phyloP scores from a whole-genome alignment of 2,113 vertebrate genomes.

The Limanda limanda region DNA sequence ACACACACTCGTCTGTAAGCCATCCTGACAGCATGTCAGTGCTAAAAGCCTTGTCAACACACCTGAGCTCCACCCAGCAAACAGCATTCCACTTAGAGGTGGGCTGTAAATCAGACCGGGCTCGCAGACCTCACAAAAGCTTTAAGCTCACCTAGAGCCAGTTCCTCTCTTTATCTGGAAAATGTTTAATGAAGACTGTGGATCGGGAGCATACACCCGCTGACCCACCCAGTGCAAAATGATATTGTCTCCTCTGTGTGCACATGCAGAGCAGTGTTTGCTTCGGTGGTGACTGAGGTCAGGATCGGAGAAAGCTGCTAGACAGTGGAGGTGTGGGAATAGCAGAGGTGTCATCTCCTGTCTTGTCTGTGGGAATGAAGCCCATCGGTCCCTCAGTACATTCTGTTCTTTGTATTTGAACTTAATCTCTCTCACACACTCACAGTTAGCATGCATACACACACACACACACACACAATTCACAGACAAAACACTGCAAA shows the following conservation, averaged over 20 bases:
- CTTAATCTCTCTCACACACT: slow-evolving; percentile 22
- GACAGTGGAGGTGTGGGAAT: slow-evolving; percentile 73
- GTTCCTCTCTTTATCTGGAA: slow-evolving; percentile 27
- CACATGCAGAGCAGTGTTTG: slow-evolving; percentile 48
- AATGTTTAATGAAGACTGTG: slow-evolving; percentile 13
- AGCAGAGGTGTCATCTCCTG: slow-evolving; percentile 74
- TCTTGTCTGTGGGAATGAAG: slow-evolving; percentile 62
- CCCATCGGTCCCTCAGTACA: slow-evolving; percentile 34
- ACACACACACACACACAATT: slow-evolving; percentile 26
- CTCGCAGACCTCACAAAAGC: slow-evolving; percentile 29
- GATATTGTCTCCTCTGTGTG: slow-evolving; percentile 35
- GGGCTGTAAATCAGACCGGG: slow-evolving; percentile 66
- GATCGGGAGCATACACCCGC: slow-evolving; percentile 25
- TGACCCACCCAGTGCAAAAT: slow-evolving; percentile 20
- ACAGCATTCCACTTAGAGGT: slow-evolving; percentile 70
- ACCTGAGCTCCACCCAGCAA: slow-evolving; percentile 78
- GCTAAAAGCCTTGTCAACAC: slow-evolving; percentile 81
- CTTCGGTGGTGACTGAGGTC: slow-evolving; percentile 59
- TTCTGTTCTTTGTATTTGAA: slow-evolving; percentile 29
- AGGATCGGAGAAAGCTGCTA: slow-evolving; percentile 46
- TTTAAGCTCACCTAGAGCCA: slow-evolving; percentile 20
- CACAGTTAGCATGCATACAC: slow-evolving; percentile 9
- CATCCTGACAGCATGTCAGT: slow-evolving; percentile 68
- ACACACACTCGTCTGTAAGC: slow-evolving; percentile 67
- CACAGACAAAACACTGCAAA: slow-evolving; percentile 55